Base-by-base conservation (phyloP, 2,113 vertebrate genomes). In the Nymphicus hollandicus region DNA sequence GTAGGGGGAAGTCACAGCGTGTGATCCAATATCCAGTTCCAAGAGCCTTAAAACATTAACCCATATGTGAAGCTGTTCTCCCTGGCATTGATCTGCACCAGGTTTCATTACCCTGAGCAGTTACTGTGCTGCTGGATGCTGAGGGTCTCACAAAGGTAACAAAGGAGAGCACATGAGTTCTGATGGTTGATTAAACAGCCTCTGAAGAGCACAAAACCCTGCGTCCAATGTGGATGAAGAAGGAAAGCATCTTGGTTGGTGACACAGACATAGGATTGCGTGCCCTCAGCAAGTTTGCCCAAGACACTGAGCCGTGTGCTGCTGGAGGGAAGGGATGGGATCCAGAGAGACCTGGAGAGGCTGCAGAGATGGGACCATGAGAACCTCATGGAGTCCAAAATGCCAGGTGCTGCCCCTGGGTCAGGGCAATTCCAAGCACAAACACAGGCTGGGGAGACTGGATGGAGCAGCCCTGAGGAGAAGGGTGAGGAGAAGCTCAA, bases 21-120 rank as follows among this genome's bases (percentile, higher is more conserved):
- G 5, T 5, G 4, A 60, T 7, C 23, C 29, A 18, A 13, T 1
- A 9, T 1, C 50, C 60, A 12, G 37, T 8, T 24, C 46, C 64
- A 28, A n/a, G 35, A 1, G 20, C 50, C 52, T 22, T 10, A n/a
- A 37, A 84, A 24, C 27, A 24, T 10, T 1, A 55, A 52, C 64
- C 39, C 7, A 0, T 2, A 18, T 3, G 3, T 4, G 8, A 20
- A 43, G 31, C 23, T 6, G 1, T 17, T 24, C 33, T 19, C 39
- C 63, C 69, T 3, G 3, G 6, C 19, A 44, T 2, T 3, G 9
- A 3, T 2, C 53, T 3, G n/a, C 6, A 29, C 65, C 60, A 5
- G 4, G 8, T 5, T 4, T 31, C 58, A 3, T 6, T 13, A 5
- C 50, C 0, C 56, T 5, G 8, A 2, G 3, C 7, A 17, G 33